Conservation (phyloP, 2,113 vertebrate genomes). For the Mormyrus iriodes region DNA sequence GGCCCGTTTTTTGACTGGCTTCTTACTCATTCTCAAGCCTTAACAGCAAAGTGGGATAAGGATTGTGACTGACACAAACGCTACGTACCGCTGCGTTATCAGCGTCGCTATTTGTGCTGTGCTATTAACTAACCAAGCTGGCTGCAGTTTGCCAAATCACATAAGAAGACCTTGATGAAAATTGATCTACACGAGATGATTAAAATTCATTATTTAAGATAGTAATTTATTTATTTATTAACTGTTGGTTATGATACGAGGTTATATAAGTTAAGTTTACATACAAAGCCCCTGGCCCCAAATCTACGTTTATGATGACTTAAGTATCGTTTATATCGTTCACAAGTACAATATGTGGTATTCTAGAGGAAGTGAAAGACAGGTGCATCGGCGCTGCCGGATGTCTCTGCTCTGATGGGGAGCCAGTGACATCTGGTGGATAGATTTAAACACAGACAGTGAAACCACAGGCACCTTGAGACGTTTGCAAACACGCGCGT, state of each 20-base stretch:
- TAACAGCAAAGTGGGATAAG: background rate
- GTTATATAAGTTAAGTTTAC: background rate
- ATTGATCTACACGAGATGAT: background rate
- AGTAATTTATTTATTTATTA: background rate
- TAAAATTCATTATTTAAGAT: background rate
- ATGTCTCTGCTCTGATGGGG: background rate
- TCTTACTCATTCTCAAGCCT: background rate
- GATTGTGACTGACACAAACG: background rate
- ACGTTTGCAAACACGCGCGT: background rate
- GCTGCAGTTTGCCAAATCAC: background rate
- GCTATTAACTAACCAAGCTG: background rate
- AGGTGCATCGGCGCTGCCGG: background rate
- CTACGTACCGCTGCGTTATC: background rate
- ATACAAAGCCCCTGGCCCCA: no score
- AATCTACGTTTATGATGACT: background rate
- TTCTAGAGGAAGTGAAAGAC: background rate
- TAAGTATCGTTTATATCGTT: background rate
- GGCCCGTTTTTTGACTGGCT: background rate
- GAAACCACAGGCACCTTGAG: background rate
- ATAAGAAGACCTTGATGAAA: background rate
- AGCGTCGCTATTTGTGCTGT: background rate
- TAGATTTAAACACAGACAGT: background rate
- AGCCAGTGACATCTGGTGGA: conserved; percentile 10
- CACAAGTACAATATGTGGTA: no score
- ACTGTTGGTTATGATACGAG: background rate